A percentile compares a stretch with the other conserved stretches of the same genome.
These are phyloP conservation scores for Cricetomys ansorgei DNA, from an alignment of 2,113 vertebrate species.

Conservation along the genomic window DNA sequence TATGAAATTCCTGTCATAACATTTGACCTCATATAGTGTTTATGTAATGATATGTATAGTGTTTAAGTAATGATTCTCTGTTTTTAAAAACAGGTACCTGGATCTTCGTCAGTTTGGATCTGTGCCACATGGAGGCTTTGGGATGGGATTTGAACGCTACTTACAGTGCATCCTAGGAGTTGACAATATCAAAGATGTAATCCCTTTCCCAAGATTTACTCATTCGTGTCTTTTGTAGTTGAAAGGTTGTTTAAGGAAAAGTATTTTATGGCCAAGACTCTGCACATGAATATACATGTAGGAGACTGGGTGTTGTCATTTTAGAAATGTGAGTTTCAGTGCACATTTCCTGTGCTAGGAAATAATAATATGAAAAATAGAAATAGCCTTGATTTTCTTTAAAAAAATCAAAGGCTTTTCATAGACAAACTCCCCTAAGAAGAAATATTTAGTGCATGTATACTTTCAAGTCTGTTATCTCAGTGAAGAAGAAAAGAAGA, in stretches of 20 bases:
- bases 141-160: constrained; percentile 98
- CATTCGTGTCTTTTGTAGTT: constrained; percentile 93
- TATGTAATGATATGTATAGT: too few relatives aligned
- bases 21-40: background rate
- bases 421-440: constrained; percentile 20
- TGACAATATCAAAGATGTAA: constrained; percentile 98
- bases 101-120: constrained; percentile 96
- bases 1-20: background rate
- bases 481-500: background rate
- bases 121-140: constrained; percentile 96
- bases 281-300: background rate
- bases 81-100: constrained; percentile 92
- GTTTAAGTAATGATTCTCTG: constrained; percentile 66
- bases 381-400: constrained; percentile 34
- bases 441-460: background rate
- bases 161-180: constrained; percentile 95
- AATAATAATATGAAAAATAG: background rate
- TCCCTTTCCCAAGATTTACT: constrained; percentile 96
- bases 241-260: background rate
- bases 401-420: constrained; percentile 18
- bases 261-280: background rate
- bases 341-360: background rate
- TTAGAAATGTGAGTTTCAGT: background rate
- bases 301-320: background rate
- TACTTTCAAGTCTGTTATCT: constrained; percentile 32